phyloP scores from a whole-genome alignment of 2,113 vertebrate species.

The Larimichthys crocea region DNA sequence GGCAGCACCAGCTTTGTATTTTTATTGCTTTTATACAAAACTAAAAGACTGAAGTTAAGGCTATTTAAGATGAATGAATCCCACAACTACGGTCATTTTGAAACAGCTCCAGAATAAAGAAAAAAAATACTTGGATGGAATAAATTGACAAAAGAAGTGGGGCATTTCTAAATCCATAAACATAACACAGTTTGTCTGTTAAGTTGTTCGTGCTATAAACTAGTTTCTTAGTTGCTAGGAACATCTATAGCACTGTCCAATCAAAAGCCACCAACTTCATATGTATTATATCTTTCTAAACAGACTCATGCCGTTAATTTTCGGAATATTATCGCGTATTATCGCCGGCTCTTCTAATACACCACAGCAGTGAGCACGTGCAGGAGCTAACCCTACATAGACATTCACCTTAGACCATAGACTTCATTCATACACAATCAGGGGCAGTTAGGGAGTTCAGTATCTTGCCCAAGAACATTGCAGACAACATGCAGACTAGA shows the following conservation, averaged over 20 bases:
- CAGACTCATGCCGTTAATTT: background rate
- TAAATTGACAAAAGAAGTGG: background rate
- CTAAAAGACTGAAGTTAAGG: background rate
- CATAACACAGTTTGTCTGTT: background rate
- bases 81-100: background rate
- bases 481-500: too few species aligned
- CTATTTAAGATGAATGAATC: background rate
- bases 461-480: too few species aligned
- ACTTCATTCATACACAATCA: too few species aligned
- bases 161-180: background rate
- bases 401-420: too few species aligned
- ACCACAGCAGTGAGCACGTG: background rate
- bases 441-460: too few species aligned
- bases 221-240: background rate
- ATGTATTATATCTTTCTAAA: conserved; percentile 1
- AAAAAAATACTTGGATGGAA: background rate
- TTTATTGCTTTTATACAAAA: background rate
- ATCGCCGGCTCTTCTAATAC: background rate
- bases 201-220: background rate
- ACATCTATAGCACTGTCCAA: background rate
- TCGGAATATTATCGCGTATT: background rate
- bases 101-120: background rate
- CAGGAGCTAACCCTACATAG: too few species aligned
- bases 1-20: conserved; percentile 3
- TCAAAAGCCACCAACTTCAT: background rate